phyloP scores from a whole-genome alignment of 2,113 vertebrate genomes.

The Junco hyemalis region DNA sequence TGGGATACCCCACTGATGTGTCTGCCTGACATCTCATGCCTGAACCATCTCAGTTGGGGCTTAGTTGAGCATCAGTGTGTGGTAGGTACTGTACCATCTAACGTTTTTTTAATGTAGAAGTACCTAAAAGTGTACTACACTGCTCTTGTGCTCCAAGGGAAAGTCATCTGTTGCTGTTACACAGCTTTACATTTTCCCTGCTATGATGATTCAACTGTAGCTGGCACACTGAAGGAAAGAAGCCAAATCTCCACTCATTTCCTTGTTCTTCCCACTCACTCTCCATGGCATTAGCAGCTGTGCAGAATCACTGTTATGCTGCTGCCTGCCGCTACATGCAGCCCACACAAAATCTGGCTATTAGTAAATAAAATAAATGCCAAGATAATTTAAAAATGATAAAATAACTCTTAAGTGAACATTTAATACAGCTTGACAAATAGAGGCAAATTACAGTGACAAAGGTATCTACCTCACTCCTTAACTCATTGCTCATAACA shows the following conservation, averaged over 20 bases:
- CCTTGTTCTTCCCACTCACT: constrained; percentile 46
- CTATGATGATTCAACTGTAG: constrained; percentile 44
- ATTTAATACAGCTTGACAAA: constrained; percentile 3
- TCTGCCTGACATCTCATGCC: background rate
- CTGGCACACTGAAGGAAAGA: background rate
- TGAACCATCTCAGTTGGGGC: background rate
- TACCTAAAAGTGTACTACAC: background rate
- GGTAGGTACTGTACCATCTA: background rate
- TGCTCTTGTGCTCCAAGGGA: background rate
- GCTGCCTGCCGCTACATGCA: background rate
- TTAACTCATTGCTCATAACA: background rate
- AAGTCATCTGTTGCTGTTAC: constrained; percentile 34
- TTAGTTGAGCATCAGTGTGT: background rate
- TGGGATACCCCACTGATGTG: background rate
- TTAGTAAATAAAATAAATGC: constrained; percentile 51
- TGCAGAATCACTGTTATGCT: constrained; percentile 11
- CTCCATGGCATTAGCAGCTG: background rate
- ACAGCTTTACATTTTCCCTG: constrained; percentile 6
- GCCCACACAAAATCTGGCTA: constrained; percentile 14
- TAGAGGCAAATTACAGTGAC: background rate
- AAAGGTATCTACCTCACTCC: background rate
- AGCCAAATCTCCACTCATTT: constrained; percentile 44
- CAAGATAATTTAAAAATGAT: constrained; percentile 26
- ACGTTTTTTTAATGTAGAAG: background rate
- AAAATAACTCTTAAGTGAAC: constrained; percentile 15